These are phyloP conservation scores for Theristicus caerulescens DNA, from an alignment of 2,113 vertebrate genomes.

Conservation along the genomic window DNA sequence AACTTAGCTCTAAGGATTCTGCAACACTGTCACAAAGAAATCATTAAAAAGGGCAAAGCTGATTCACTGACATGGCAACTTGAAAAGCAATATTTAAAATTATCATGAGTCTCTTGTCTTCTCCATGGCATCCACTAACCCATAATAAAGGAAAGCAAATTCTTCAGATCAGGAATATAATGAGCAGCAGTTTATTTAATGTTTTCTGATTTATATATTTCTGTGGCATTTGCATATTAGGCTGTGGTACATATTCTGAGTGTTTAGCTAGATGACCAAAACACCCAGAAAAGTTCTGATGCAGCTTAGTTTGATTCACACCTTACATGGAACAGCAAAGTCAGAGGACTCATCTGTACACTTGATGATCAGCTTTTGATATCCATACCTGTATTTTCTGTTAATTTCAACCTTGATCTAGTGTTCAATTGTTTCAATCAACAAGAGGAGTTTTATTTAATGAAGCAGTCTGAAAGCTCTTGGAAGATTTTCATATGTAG, in stretches of 20 bases:
- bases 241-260: accelerated
- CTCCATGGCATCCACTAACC: neutral
- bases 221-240: neutral
- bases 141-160: neutral
- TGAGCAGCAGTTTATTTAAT: neutral
- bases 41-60: neutral
- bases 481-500: neutral
- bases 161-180: neutral
- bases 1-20: neutral
- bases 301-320: neutral
- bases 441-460: neutral
- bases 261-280: neutral
- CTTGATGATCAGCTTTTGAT: neutral
- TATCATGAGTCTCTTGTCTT: neutral
- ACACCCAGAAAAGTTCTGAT: neutral
- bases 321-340: neutral
- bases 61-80: neutral
- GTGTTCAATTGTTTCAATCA: neutral
- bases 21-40: neutral
- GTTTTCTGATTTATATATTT: neutral
- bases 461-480: neutral
- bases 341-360: neutral
- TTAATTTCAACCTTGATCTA: neutral
- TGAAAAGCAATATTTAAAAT: neutral
- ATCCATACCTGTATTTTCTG: neutral